phyloP scores from a whole-genome alignment of 2,797 vertebrate genomes.

The Manis crassicaudata region DNA sequence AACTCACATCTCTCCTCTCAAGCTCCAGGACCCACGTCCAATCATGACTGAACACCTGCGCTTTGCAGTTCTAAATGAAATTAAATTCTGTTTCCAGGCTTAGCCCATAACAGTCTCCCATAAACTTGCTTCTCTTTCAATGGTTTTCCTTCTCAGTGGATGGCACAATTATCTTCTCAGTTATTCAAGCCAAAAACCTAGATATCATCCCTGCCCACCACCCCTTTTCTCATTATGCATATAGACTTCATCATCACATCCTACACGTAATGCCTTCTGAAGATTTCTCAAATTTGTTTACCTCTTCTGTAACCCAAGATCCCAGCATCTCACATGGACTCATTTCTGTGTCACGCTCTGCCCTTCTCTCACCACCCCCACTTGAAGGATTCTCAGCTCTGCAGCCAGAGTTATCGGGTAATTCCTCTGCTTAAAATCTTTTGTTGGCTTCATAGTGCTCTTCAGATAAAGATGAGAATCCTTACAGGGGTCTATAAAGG shows the following conservation, averaged over 20 bases:
- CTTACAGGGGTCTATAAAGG: neutral
- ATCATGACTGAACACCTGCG: neutral
- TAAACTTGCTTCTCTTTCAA: neutral
- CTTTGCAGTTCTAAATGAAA: neutral
- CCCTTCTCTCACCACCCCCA: neutral
- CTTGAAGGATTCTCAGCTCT: neutral
- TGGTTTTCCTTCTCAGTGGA: neutral
- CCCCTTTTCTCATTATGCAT: neutral
- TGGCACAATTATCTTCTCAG: neutral
- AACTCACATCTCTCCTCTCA: neutral
- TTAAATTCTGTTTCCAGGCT: slow-evolving; percentile 14
- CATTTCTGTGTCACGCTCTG: neutral
- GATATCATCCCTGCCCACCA: neutral
- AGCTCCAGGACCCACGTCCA: neutral
- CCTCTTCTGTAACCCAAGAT: neutral
- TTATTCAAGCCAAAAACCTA: neutral
- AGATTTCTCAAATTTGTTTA: neutral
- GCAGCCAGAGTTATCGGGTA: neutral
- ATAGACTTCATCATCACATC: neutral
- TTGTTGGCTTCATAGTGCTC: neutral
- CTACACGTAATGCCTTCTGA: neutral
- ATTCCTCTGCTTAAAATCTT: slow-evolving; percentile 27
- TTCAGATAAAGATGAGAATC: slow-evolving; percentile 43
- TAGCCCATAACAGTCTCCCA: neutral
- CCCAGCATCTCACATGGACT: neutral